These are phyloP conservation scores for Tonatia bakeri DNA, from an alignment of 2,113 vertebrate genomes.

Conservation along the genomic window DNA sequence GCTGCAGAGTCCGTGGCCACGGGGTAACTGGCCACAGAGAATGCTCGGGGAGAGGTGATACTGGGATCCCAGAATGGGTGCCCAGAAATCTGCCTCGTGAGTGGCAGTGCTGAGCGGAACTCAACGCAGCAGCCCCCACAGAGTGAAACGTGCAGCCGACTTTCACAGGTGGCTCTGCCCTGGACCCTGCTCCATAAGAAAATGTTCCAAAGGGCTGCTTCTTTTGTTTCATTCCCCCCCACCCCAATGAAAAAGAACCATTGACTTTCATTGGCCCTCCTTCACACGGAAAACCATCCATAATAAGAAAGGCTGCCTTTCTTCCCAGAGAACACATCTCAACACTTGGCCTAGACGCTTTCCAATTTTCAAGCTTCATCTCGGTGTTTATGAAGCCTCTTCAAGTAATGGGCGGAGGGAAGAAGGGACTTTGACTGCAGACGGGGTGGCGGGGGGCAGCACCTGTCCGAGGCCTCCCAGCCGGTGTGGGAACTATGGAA, in stretches of 20 bases:
- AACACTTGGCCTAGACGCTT: not conserved
- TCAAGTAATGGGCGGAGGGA: slow-evolving; percentile 16
- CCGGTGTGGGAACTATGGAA: not conserved
- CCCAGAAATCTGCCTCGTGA: not conserved
- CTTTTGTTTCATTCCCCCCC: too few species aligned
- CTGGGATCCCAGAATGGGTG: fast-evolving
- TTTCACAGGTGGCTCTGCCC: not conserved
- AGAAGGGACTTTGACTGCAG: not conserved
- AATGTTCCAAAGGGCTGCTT: not conserved
- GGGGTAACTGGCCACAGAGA: not conserved
- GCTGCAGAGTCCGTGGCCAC: not conserved
- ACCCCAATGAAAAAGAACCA: not conserved
- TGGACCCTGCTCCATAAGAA: not conserved
- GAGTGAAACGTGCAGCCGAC: not conserved
- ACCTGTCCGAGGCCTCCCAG: slow-evolving; percentile 35
- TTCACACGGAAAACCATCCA: not conserved
- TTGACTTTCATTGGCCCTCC: not conserved
- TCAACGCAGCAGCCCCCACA: not conserved
- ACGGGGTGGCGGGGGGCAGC: slow-evolving; percentile 38
- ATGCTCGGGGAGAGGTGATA: not conserved
- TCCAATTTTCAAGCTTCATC: slow-evolving; percentile 25
- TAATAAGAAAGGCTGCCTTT: not conserved
- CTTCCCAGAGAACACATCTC: not conserved
- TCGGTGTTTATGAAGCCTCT: slow-evolving; percentile 60
- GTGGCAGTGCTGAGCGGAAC: fast-evolving